phyloP scores from a whole-genome alignment of 2,888 invertebrate species.

The Eupithecia vulgata region DNA sequence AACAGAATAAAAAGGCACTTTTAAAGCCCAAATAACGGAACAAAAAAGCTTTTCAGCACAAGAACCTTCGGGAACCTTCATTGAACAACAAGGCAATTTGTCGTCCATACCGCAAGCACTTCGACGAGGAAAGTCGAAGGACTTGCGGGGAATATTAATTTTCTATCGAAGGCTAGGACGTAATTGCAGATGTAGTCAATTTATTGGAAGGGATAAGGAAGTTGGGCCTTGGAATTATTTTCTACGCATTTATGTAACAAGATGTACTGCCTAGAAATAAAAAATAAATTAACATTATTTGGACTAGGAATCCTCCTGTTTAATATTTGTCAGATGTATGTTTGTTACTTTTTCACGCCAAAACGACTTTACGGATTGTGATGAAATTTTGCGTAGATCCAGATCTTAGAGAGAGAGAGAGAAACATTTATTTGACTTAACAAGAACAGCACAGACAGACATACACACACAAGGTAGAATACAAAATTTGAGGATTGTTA shows the following conservation, averaged over 20 bases:
- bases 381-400: too few relatives aligned
- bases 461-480: too few relatives aligned
- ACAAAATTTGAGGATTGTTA: too few relatives aligned
- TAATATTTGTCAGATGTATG: too few relatives aligned
- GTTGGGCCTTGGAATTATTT: not conserved
- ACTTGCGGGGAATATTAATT: constrained; percentile 19
- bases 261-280: too few relatives aligned
- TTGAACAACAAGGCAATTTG: constrained; percentile 22
- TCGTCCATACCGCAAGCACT: constrained; percentile 2
- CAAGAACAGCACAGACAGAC: too few relatives aligned
- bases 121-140: not conserved
- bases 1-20: too few relatives aligned
- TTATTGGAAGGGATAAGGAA: not conserved
- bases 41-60: not conserved
- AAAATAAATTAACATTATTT: not conserved
- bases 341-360: too few relatives aligned
- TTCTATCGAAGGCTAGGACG: not conserved
- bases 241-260: not conserved
- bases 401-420: too few relatives aligned
- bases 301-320: too few relatives aligned
- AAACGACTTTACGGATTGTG: too few relatives aligned
- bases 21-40: not conserved
- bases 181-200: constrained; percentile 4
- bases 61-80: not conserved
- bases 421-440: too few relatives aligned